phyloP scores from a whole-genome alignment of 2,797 vertebrate species.

The Galago senegalensis region DNA sequence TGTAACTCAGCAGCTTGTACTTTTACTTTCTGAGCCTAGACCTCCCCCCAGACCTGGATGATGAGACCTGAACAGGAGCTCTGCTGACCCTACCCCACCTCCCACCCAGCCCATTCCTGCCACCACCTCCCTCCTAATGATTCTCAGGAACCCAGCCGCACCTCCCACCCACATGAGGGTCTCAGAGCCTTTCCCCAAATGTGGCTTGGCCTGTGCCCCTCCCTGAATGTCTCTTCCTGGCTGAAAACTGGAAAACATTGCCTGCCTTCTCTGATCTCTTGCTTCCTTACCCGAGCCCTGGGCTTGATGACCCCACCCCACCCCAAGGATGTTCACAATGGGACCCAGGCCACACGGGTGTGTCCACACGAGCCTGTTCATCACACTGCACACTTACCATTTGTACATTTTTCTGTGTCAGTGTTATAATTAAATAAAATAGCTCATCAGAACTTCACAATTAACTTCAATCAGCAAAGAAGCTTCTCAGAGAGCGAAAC shows the following conservation, averaged over 20 bases:
- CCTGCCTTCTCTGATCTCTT: neutral
- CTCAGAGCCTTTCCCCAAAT: neutral
- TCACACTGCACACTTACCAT: neutral
- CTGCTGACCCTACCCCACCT: no score
- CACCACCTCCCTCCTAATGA: no score
- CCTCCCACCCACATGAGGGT: no score
- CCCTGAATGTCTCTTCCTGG: neutral
- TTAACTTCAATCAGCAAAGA: constrained; percentile 27
- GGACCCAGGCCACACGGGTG: fast-evolving
- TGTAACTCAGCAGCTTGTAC: neutral
- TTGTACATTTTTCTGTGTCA: neutral
- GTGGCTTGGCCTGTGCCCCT: fast-evolving
- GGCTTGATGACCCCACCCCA: fast-evolving
- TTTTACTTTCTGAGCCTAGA: neutral
- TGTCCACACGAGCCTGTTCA: fast-evolving
- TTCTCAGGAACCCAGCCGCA: no score
- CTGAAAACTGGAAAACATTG: neutral
- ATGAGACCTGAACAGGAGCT: no score
- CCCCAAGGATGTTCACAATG: fast-evolving
- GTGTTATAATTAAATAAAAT: neutral
- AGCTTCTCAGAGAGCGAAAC: neutral
- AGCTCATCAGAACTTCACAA: neutral
- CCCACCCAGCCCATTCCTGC: neutral
- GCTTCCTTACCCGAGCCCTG: fast-evolving
- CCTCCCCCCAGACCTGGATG: neutral